Percentiles rank a stretch among this genome's conserved stretches.
These are phyloP conservation scores for Stenotaenia linearis DNA, from an alignment of 2,888 invertebrate genomes.

Conservation along the genomic window DNA sequence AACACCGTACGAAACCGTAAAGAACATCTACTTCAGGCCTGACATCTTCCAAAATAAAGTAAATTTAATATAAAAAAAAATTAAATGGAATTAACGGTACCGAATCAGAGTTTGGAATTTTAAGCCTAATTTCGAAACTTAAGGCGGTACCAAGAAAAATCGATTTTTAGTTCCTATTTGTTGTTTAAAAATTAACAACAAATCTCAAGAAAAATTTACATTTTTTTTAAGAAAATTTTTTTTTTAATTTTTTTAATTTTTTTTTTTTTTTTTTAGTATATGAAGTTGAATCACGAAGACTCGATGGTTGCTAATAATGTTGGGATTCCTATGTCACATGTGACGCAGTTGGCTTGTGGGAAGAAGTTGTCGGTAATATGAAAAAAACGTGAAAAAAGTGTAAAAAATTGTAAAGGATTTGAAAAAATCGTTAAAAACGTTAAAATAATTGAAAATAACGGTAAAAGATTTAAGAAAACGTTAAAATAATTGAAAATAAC, in stretches of 20 bases:
- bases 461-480: too few species aligned
- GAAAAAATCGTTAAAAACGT: too few species aligned
- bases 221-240: not conserved
- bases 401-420: too few species aligned
- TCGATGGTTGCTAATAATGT: conserved; percentile 64
- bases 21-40: conserved; percentile 54
- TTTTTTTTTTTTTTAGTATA: conserved; percentile 53
- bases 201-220: not conserved
- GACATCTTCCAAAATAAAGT: conserved; percentile 59
- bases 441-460: too few species aligned
- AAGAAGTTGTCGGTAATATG: conserved; percentile 45
- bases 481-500: too few species aligned
- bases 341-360: conserved; percentile 63
- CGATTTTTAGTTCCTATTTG: not conserved
- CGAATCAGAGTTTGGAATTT: not conserved
- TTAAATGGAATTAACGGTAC: not conserved
- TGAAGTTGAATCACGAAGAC: conserved; percentile 58
- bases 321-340: conserved; percentile 70
- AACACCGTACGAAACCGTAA: conserved; percentile 66
- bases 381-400: too few species aligned
- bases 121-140: not conserved
- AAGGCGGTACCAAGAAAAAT: not conserved
- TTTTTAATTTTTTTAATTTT: not conserved
- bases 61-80: conserved; percentile 41
- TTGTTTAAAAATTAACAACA: not conserved